A percentile compares a stretch with the other conserved stretches of the same genome.
Evolutionary conservation across 2,113 vertebrate genomes (phyloP).

Genomic region (Myotis brandtii): DNA sequence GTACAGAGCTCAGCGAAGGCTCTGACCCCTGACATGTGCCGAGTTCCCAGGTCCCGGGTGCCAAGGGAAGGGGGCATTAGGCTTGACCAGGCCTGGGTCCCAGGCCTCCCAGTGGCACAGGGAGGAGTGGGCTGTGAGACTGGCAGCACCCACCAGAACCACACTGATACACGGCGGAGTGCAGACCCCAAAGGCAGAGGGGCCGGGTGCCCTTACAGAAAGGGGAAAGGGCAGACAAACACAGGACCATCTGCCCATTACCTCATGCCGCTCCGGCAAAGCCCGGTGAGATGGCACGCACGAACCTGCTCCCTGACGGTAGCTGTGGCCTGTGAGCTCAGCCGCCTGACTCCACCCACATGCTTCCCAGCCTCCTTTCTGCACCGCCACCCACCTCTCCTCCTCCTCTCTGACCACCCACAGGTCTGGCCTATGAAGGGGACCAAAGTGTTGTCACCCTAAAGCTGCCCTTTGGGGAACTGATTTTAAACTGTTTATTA

Average conservation of each 20-base stretch:
- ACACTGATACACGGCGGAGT: not conserved
- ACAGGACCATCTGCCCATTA: accelerated
- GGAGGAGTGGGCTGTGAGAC: not conserved
- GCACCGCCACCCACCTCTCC: not conserved
- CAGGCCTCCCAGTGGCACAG: not conserved
- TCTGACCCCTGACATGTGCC: not conserved
- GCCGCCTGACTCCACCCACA: not conserved
- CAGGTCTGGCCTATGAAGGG: not conserved
- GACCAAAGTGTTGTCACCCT: not conserved
- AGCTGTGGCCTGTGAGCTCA: not conserved
- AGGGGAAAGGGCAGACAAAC: not conserved
- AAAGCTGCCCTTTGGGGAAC: not conserved
- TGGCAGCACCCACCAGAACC: not conserved
- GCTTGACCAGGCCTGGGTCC: not conserved
- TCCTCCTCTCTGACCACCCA: not conserved
- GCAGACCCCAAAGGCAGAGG: not conserved
- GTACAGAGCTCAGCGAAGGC: not conserved
- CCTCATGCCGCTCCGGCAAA: not conserved
- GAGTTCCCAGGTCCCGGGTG: too few species aligned
- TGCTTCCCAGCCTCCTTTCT: too few species aligned
- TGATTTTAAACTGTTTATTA: not conserved
- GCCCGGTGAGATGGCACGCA: accelerated
- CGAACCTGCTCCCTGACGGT: accelerated
- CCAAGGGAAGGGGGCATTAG: not conserved
- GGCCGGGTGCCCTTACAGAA: not conserved